Conservation (phyloP, 2,888 invertebrate genomes). For the Oligia latruncula region DNA sequence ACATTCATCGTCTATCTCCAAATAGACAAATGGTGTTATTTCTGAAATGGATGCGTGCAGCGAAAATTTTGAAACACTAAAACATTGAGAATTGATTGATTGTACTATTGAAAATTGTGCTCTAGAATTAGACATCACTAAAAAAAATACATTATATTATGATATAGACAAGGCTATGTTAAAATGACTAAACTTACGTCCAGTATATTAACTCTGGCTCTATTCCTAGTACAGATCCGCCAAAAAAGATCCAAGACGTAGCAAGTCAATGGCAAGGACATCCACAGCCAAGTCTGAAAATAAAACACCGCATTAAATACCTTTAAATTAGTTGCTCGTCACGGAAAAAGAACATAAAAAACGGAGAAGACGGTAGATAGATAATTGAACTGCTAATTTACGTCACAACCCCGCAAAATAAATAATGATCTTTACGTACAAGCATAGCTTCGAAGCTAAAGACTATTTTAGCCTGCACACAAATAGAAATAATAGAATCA, state of each 20-base stretch:
- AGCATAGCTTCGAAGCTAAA: not conserved
- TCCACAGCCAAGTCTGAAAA: slow-evolving; percentile 87
- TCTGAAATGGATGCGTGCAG: not conserved
- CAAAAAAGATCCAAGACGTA: slow-evolving; percentile 83
- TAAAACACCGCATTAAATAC: slow-evolving; percentile 27
- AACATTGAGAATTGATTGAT: not conserved
- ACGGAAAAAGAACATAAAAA: not conserved
- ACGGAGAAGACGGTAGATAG: not conserved
- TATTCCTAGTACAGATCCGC: slow-evolving; percentile 84
- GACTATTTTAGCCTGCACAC: not conserved
- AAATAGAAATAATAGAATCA: not conserved
- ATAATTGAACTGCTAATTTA: slow-evolving; percentile 22
- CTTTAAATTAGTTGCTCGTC: not conserved
- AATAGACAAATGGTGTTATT: not conserved
- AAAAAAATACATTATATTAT: not conserved
- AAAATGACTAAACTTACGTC: slow-evolving; percentile 74
- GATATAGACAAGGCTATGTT: not conserved
- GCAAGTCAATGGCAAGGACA: slow-evolving; percentile 81
- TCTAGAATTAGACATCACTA: not conserved
- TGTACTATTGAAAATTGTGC: not conserved
- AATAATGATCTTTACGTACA: not conserved
- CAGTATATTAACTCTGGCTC: slow-evolving; percentile 77
- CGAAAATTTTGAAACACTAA: not conserved
- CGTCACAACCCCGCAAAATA: not conserved
- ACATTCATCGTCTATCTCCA: not conserved